Evolutionary conservation across 2,113 vertebrate species (phyloP).

Genomic region (Nycticorax nycticorax): DNA sequence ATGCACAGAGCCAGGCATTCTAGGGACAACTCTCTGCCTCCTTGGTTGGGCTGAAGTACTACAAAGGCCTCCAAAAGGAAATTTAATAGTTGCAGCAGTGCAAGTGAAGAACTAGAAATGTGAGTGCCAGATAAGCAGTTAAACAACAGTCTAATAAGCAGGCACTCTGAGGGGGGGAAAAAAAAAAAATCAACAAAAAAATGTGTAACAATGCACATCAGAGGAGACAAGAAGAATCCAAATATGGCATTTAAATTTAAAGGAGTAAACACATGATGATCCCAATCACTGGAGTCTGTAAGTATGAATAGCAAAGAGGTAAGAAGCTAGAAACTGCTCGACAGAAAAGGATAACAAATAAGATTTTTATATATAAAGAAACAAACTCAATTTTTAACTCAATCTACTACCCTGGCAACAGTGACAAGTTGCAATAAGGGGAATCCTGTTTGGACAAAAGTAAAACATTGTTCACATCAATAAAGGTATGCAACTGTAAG

Average conservation of each 20-base stretch:
- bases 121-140: not conserved
- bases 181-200: not conserved
- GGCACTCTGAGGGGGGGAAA: not conserved
- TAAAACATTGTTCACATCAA: not conserved
- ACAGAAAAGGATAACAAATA: not conserved
- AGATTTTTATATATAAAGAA: not conserved
- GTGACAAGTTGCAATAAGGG: not conserved
- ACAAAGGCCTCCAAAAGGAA: not conserved
- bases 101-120: not conserved
- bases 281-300: not conserved
- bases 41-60: not conserved
- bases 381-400: not conserved
- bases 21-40: not conserved
- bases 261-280: not conserved
- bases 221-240: not conserved
- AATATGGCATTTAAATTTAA: not conserved
- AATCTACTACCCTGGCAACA: not conserved
- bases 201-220: accelerated
- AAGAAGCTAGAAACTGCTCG: not conserved
- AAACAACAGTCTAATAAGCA: not conserved
- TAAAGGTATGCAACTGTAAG: not conserved
- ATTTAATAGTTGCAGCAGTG: not conserved
- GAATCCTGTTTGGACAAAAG: not conserved
- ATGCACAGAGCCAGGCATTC: not conserved
- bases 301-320: not conserved